Base-by-base conservation (phyloP, 2,113 vertebrate genomes). In the Brachirus orientalis region DNA sequence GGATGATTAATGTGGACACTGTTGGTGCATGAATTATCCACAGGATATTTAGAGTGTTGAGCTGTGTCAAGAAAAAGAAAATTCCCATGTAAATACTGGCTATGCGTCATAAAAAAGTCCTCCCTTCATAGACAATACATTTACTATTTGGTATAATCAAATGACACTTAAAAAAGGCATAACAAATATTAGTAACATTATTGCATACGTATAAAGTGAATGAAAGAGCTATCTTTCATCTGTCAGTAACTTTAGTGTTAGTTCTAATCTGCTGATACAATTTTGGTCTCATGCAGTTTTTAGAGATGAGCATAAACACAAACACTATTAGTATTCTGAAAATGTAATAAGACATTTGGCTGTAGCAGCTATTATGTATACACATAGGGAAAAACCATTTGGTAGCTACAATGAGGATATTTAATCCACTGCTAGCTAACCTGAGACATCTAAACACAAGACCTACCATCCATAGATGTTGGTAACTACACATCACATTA, bases 131-230 rank as follows among this genome's bases (percentile, higher is more conserved):
- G 48, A 80, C 77, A 82, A 79, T 57, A 59, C 38, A 69, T 52
- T 70, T 18, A 82, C 7, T 68, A 56, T 63, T 80, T 80, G 63
- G 77, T 60, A 72, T 59, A 69, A 67, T 85, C 7, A 70, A 76
- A 67, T 50, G 18, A 38, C 9, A 57, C 59, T 52, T 45, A 9
- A 72, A 66, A 77, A 79, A 65, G n/a, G 1, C n/a, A n/a, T n/a
- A n/a, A n/a, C n/a, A 81, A 62, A 64, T 66, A 52, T 79, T 86
- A 85, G 78, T 81, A 52, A 79, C 58, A 75, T 80, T 69, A 81
- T 82, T 84, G 61, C 76, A 85, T 86, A 67, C 44, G 12, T 65
- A 44, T 62, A 60, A 72, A 80, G 37, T 33, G 54, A 37, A 72
- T 44, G 75, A 33, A 52, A 58, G 45, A n/a, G 1, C 0, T 0